Evolutionary conservation across 2,888 invertebrate species (phyloP).

Genomic region (Ferrisia virgata): DNA sequence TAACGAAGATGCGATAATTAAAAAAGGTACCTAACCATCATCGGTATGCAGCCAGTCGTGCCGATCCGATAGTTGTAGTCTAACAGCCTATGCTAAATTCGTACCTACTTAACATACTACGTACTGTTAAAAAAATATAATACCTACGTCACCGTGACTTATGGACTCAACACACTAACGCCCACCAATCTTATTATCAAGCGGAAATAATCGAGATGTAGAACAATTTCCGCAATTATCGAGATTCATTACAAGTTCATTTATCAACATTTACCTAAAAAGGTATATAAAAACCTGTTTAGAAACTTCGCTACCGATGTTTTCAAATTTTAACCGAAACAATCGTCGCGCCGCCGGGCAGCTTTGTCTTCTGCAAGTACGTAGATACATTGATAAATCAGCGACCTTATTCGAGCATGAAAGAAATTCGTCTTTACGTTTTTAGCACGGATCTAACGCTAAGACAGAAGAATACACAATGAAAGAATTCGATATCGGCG

Average conservation of each 20-base stretch:
- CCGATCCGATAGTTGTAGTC: neutral
- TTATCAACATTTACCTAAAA: slow-evolving; percentile 24
- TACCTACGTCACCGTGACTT: slow-evolving; percentile 9
- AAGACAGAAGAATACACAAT: too few species aligned
- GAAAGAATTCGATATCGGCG: too few species aligned
- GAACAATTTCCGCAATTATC: slow-evolving; percentile 10
- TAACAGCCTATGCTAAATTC: neutral
- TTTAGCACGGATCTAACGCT: neutral
- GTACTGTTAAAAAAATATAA: neutral
- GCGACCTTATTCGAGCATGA: neutral
- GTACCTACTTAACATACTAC: too few species aligned
- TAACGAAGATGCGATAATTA: neutral
- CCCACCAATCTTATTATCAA: neutral
- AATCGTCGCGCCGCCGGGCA: slow-evolving; percentile 13
- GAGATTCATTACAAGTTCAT: slow-evolving; percentile 24
- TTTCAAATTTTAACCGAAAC: slow-evolving; percentile 18
- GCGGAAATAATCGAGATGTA: slow-evolving; percentile 29
- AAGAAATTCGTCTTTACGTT: neutral
- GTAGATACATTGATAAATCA: neutral
- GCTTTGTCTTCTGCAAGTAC: neutral
- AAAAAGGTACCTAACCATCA: neutral
- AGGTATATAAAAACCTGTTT: slow-evolving; percentile 12
- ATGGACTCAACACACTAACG: neutral
- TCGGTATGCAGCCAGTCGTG: too few species aligned
- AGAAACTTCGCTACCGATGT: neutral